Base-by-base conservation (phyloP, 2,888 invertebrate genomes). In the Xestobium rufovillosum region DNA sequence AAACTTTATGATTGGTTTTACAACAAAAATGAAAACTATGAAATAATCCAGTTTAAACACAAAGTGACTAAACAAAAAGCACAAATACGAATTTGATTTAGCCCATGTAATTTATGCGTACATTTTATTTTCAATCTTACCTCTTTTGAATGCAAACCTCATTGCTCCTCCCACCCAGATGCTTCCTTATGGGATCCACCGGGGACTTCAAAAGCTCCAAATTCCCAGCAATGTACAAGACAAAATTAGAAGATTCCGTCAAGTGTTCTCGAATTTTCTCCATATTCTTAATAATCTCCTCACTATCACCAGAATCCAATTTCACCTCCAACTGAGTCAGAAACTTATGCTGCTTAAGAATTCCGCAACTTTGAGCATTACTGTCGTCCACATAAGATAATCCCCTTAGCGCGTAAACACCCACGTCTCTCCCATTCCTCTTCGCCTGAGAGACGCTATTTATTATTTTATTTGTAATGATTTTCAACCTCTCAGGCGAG, bases 391-490 rank as follows among this genome's bases (percentile, higher is more conserved):
- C 65, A 53, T 72, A 83, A 28, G 73, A 52, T 37, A 83, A 56
- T 30, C 75, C 73, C 43, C 71, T 72, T 60, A 80, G 68, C 3
- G 80, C 56, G 50, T 77, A 73, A 4, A 68, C 59, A 4, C 76
- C 76, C 55, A 92, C 77, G 45, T 74, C 73, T 52, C 76, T 68
- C 2, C 89, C 91, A 41, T 77, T 74, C 23, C 83, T 68, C 57
- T 84, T 84, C 35, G 77, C 73, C 61, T 83, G 79, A 1, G 86
- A 73, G 1, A 88, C 83, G 43, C 87, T 83, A 49, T 87, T 89
- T 31, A 82, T 73, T 67, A 91, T 74, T 61, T 90, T 85, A 43
- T 80, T 79, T 0, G 85, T 83, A 45, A 86, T 79, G 14, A 88
- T 80, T 51, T 80, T 75, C 29, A 90, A 61, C 43, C 90, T 69